Percentiles rank a stretch among this genome's conserved stretches.
phyloP scores from a whole-genome alignment of 2,797 vertebrate species.

The Gobio occitaniae region DNA sequence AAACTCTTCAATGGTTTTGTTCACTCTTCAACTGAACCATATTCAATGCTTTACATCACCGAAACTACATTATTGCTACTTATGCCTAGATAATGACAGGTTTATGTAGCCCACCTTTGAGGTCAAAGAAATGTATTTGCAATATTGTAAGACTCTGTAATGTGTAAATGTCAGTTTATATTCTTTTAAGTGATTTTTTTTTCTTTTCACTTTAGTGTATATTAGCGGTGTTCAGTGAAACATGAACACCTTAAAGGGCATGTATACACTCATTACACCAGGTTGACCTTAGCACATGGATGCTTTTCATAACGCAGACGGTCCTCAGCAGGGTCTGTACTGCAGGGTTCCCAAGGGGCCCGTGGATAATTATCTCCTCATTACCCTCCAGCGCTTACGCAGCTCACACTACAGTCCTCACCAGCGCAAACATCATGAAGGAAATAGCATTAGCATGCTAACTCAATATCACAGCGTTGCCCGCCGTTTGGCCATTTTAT shows the following conservation, averaged over 20 bases:
- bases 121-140: conserved; percentile 14
- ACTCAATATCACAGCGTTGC: not conserved
- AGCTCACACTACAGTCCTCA: conserved; percentile 7
- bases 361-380: conserved; percentile 35
- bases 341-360: conserved; percentile 23
- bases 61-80: not conserved
- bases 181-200: not conserved
- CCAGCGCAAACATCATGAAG: conserved; percentile 14
- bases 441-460: conserved; percentile 47
- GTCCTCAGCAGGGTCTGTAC: conserved; percentile 29
- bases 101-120: not conserved
- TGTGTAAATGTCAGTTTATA: conserved; percentile 20
- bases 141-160: not conserved
- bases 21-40: not conserved
- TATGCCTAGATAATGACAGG: conserved; percentile 1
- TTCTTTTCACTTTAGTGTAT: not conserved
- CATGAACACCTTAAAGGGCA: conserved; percentile 25
- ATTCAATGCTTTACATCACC: not conserved
- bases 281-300: conserved; percentile 26
- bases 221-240: conserved; percentile 12
- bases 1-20: not conserved
- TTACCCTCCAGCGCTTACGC: conserved; percentile 31
- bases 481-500: conserved; percentile 18
- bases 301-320: conserved; percentile 10
- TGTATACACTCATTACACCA: conserved; percentile 37